Evolutionary conservation across 2,113 vertebrate species (phyloP).

Genomic region (Cephalopholis sonnerati): DNA sequence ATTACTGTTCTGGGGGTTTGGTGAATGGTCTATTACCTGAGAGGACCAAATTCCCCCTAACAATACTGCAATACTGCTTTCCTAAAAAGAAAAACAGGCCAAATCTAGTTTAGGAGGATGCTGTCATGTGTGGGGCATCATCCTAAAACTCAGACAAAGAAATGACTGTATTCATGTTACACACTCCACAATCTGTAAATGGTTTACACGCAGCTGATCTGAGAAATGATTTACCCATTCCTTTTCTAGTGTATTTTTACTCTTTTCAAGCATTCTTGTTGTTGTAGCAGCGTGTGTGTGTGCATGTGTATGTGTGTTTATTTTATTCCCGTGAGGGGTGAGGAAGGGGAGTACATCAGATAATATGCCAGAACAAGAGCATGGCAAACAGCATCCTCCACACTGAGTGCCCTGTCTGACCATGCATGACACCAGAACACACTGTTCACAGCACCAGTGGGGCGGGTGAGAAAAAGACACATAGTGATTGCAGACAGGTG

Average conservation of each 20-base stretch:
- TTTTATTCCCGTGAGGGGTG: conserved; percentile 24
- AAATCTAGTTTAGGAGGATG: not conserved
- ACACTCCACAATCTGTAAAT: conserved; percentile 29
- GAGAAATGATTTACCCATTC: conserved; percentile 34
- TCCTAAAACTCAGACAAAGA: conserved; percentile 5
- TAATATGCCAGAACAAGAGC: conserved; percentile 55
- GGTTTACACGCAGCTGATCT: conserved; percentile 8
- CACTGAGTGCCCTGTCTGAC: conserved; percentile 40
- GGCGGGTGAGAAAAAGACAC: not conserved
- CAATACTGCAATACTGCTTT: too few relatives aligned
- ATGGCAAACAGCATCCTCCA: conserved; percentile 31
- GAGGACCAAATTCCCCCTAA: not conserved
- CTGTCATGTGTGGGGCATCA: conserved; percentile 5
- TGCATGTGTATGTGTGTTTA: conserved; percentile 24
- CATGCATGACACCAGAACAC: conserved; percentile 32
- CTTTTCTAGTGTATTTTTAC: conserved; percentile 26
- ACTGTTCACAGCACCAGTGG: conserved; percentile 14
- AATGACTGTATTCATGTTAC: conserved; percentile 6
- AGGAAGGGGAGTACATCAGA: conserved; percentile 52
- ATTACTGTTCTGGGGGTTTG: not conserved
- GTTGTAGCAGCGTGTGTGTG: conserved; percentile 19
- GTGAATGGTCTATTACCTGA: not conserved
- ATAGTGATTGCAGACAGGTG: not conserved
- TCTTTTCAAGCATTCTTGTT: conserved; percentile 31
- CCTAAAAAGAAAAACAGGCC: not conserved